Evolutionary conservation across 2,888 invertebrate genomes (phyloP), one percentile per base, ranked within the genome.

Genomic region (Cerastoderma edule): DNA sequence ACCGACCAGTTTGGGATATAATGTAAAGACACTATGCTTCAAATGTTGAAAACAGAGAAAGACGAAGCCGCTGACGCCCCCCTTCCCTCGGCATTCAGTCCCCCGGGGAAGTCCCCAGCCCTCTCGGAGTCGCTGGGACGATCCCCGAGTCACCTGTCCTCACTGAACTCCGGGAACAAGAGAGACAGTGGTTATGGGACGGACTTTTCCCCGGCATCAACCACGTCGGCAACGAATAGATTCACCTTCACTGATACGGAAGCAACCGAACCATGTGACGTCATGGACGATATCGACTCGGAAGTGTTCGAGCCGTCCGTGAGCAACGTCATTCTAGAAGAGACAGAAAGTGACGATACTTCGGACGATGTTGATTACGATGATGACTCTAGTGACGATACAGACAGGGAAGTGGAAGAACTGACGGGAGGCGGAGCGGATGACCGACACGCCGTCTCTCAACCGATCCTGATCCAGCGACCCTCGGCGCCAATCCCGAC

Each of bases 181-280:
- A 81, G 89, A 10, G 89, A 90, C 80, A 89, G 89, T 78, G 89
- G 89, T 24, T 90, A 89, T 80, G 74, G 84, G 53, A 89, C 89
- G 0, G 89, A 89, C 67, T 83, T 75, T 53, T 89, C 89, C 1
- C 89, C 89, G 22, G 87, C 88, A 16, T 81, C 80, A 6, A 75
- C 72, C 33, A 75, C 76, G 30, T 75, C 83, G 4, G 66, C 65
- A 0, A 57, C 74, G 8, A 68, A 75, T 22, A 72, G 75, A 27
- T 89, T 89, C 75, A 84, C 83, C 13, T 89, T 87, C 78, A 89
- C 88, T 33, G 68, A 65, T 24, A 67, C 72, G 44, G 67, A 68
- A 22, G 65, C 64, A 27, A 19, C 54, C 0, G 75, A 71, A 22
- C 32, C 67, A 10, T 44, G 33, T 27, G 74, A 74, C 28, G 33